These are phyloP conservation scores for Phataginus tricuspis DNA, from an alignment of 2,797 vertebrate genomes.

Conservation along the genomic window DNA sequence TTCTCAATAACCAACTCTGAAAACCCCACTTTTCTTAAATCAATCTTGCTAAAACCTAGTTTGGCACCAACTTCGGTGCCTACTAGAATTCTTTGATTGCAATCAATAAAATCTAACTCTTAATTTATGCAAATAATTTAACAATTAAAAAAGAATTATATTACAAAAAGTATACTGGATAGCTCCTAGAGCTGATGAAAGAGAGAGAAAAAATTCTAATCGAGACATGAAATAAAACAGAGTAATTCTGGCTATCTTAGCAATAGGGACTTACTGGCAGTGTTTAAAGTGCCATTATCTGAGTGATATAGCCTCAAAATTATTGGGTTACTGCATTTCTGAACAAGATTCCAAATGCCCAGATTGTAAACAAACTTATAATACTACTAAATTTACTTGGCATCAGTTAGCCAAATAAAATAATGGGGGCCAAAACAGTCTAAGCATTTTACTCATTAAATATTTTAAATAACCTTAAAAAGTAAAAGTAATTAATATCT, in stretches of 20 bases:
- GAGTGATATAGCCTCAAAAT: neutral
- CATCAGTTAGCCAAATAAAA: neutral
- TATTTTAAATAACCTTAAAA: neutral
- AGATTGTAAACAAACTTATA: neutral
- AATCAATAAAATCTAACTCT: neutral
- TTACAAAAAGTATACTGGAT: neutral
- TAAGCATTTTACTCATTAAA: neutral
- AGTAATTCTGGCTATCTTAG: neutral
- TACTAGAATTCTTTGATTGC: neutral
- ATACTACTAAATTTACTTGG: neutral
- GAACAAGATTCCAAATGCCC: neutral
- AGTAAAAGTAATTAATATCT: neutral
- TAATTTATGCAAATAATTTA: neutral
- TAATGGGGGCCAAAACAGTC: neutral
- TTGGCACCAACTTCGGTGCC: neutral
- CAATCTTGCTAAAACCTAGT: neutral
- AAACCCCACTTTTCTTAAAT: neutral
- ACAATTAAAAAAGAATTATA: neutral
- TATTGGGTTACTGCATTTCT: neutral
- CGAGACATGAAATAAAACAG: neutral
- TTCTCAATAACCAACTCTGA: neutral
- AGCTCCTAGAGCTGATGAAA: neutral
- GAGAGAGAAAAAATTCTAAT: neutral
- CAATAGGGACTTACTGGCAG: neutral
- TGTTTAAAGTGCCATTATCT: neutral